A percentile compares a stretch with the other conserved stretches of the same genome.
Evolutionary conservation across 2,888 invertebrate genomes (phyloP).

Genomic region (Parelbella ahira): DNA sequence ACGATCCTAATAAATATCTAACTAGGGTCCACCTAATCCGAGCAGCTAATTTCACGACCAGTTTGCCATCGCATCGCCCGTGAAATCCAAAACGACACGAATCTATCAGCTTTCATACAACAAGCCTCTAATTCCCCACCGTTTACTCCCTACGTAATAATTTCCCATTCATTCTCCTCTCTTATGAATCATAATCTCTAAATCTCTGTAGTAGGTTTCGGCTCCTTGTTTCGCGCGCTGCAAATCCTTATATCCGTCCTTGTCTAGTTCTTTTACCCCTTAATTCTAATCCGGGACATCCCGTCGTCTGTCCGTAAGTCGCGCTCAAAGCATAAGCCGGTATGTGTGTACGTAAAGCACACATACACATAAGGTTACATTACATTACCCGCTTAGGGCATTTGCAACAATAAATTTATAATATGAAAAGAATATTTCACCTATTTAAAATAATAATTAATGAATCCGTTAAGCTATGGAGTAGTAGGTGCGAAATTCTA

Average conservation of each 20-base stretch:
- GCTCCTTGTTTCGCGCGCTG: slow-evolving; percentile 52
- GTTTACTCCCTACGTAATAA: slow-evolving; percentile 71
- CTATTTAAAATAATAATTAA: too few relatives aligned
- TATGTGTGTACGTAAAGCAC: slow-evolving; percentile 27
- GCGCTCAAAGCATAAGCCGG: slow-evolving; percentile 47
- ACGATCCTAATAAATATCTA: slow-evolving; percentile 32
- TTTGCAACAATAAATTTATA: slow-evolving; percentile 12
- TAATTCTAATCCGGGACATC: slow-evolving; percentile 79
- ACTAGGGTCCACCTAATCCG: slow-evolving; percentile 31
- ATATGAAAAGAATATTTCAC: slow-evolving; percentile 9
- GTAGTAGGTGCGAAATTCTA: too few relatives aligned
- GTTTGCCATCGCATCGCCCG: slow-evolving; percentile 36
- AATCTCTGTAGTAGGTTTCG: slow-evolving; percentile 60
- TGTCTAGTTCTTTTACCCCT: slow-evolving; percentile 73
- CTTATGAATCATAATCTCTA: slow-evolving; percentile 80
- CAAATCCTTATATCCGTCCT: slow-evolving; percentile 48
- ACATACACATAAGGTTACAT: slow-evolving; percentile 19
- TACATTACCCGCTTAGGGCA: slow-evolving; percentile 11
- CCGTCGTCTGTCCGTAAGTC: slow-evolving; percentile 58
- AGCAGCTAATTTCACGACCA: slow-evolving; percentile 46
- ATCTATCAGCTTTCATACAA: slow-evolving; percentile 43
- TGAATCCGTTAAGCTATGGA: too few relatives aligned
- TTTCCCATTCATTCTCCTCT: slow-evolving; percentile 76
- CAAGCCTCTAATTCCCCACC: slow-evolving; percentile 47
- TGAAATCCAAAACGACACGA: slow-evolving; percentile 41